phyloP scores from a whole-genome alignment of 2,797 vertebrate genomes.

The Vespertilio murinus region DNA sequence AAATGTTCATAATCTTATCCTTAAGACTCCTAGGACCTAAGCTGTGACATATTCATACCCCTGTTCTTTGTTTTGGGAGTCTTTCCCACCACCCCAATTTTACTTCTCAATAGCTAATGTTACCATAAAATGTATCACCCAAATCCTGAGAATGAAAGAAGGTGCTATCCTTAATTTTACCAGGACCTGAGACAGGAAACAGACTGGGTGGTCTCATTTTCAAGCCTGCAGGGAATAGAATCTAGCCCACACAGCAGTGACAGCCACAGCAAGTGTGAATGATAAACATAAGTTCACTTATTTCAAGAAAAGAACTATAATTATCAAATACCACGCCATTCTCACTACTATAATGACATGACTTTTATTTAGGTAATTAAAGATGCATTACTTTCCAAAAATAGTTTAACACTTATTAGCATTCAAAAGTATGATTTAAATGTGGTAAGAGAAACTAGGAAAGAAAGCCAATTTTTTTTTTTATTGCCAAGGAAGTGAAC shows the following conservation, averaged over 20 bases:
- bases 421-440: neutral
- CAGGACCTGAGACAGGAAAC: neutral
- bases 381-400: neutral
- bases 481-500: neutral
- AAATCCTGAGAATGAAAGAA: neutral
- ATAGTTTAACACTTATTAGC: neutral
- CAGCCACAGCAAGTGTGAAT: neutral
- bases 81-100: neutral
- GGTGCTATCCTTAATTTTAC: neutral
- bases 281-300: neutral
- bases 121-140: neutral
- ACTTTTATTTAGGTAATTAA: neutral
- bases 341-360: neutral
- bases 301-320: neutral
- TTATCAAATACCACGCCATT: neutral
- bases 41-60: neutral
- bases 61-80: neutral
- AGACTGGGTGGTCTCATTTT: neutral
- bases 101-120: neutral
- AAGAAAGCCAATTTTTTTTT: neutral
- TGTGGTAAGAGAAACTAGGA: neutral
- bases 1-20: neutral
- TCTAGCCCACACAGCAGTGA: neutral
- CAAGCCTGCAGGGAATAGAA: neutral
- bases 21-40: neutral